A percentile compares a stretch with the other conserved stretches of the same genome.
Conservation (phyloP, 2,797 vertebrate species). For the Perodicticus potto region DNA sequence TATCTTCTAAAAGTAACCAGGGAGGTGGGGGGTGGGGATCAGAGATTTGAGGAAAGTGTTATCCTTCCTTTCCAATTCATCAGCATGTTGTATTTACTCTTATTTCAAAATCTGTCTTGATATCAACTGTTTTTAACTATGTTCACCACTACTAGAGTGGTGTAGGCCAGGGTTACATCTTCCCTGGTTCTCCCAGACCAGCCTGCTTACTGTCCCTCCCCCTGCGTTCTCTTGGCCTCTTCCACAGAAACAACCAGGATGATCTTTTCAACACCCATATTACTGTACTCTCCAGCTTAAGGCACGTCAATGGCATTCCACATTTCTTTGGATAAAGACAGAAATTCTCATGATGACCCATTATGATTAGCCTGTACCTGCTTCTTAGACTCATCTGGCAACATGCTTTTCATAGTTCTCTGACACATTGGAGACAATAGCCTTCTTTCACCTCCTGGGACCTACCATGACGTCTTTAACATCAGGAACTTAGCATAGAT, state of each 20-base stretch:
- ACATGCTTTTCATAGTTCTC: background rate
- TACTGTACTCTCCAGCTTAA: constrained; percentile 5
- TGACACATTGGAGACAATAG: background rate
- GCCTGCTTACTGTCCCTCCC: background rate
- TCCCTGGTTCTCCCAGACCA: constrained; percentile 31
- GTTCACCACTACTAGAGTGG: background rate
- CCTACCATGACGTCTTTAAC: background rate
- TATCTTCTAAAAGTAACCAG: constrained; percentile 8
- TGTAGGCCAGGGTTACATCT: background rate
- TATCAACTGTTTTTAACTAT: background rate
- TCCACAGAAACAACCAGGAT: background rate
- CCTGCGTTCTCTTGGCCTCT: background rate
- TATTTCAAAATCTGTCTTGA: constrained; percentile 55
- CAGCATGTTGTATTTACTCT: background rate
- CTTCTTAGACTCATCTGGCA: constrained; percentile 17
- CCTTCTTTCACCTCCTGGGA: background rate
- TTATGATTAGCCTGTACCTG: background rate
- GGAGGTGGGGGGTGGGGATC: background rate
- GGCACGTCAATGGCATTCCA: background rate
- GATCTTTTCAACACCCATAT: constrained; percentile 11
- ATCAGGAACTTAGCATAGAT: background rate
- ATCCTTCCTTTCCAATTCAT: background rate
- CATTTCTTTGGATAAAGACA: constrained; percentile 37
- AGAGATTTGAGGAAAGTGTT: background rate
- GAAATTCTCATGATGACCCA: background rate